Evolutionary conservation across 1,140 invertebrate genomes (phyloP).

Genomic region (Drosophila sechellia): DNA sequence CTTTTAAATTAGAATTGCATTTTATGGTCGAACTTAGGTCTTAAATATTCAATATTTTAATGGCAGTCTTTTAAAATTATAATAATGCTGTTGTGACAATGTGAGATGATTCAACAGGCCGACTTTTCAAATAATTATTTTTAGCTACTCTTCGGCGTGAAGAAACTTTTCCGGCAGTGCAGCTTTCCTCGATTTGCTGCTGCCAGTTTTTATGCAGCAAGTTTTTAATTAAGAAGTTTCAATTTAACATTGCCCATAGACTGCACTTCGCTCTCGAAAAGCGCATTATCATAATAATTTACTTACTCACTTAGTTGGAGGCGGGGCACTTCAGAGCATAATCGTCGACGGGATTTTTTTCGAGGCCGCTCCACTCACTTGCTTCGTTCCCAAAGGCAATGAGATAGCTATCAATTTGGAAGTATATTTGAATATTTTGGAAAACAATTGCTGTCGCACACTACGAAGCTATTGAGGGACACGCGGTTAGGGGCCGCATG

Average conservation of each 20-base stretch:
- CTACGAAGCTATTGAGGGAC: not conserved
- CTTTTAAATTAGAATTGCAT: not conserved
- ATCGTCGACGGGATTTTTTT: conserved; percentile 2
- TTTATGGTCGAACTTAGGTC: not conserved
- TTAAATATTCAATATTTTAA: not conserved
- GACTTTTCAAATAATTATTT: not conserved
- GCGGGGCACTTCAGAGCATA: conserved; percentile 9
- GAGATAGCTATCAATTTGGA: conserved; percentile 28
- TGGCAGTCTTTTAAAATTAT: no score
- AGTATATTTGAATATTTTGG: conserved; percentile 2
- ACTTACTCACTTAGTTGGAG: conserved; percentile 64
- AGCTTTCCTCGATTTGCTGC: conserved; percentile 27
- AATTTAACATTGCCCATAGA: conserved; percentile 61
- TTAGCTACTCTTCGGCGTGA: not conserved
- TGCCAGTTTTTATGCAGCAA: conserved; percentile 58
- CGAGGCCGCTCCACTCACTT: not conserved
- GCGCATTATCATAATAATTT: conserved; percentile 75
- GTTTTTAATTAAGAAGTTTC: conserved; percentile 82
- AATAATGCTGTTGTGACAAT: no score
- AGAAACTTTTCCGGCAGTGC: conserved; percentile 1
- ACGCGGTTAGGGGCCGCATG: not conserved
- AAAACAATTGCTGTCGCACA: conserved; percentile 3
- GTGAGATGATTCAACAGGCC: no score
- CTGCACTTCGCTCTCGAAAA: conserved; percentile 23
- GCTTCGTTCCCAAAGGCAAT: not conserved